Evolutionary conservation across 2,113 vertebrate species (phyloP).

Genomic region (Mastomys coucha): DNA sequence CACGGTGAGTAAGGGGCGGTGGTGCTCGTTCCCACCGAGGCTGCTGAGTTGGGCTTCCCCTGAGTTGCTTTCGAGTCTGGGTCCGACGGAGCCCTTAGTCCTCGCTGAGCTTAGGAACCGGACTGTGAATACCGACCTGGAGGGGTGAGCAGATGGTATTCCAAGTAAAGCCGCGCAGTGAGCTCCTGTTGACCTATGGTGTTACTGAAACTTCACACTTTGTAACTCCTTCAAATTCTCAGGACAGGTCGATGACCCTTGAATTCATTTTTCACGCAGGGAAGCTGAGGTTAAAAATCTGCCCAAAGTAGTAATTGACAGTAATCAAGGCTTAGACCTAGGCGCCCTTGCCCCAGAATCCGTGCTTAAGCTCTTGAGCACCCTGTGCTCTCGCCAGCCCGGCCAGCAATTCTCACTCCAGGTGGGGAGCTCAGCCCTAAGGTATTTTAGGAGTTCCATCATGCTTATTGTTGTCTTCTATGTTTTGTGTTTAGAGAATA

Average conservation of each 20-base stretch:
- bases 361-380: neutral
- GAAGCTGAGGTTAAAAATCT: neutral
- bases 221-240: neutral
- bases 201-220: neutral
- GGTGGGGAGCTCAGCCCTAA: neutral
- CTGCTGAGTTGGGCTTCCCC: neutral
- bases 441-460: neutral
- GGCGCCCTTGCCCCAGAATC: neutral
- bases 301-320: neutral
- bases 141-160: neutral
- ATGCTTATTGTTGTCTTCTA: neutral
- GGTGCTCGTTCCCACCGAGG: neutral
- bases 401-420: neutral
- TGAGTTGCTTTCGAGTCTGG: neutral
- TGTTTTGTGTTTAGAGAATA: neutral
- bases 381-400: neutral
- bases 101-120: neutral
- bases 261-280: neutral
- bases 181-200: neutral
- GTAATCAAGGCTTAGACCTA: too few relatives aligned
- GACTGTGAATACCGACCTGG: neutral
- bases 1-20: slow-evolving; percentile 59
- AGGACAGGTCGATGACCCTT: neutral
- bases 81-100: neutral
- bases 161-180: neutral